Conservation (phyloP, 2,113 vertebrate species). For the Anoura caudifer region DNA sequence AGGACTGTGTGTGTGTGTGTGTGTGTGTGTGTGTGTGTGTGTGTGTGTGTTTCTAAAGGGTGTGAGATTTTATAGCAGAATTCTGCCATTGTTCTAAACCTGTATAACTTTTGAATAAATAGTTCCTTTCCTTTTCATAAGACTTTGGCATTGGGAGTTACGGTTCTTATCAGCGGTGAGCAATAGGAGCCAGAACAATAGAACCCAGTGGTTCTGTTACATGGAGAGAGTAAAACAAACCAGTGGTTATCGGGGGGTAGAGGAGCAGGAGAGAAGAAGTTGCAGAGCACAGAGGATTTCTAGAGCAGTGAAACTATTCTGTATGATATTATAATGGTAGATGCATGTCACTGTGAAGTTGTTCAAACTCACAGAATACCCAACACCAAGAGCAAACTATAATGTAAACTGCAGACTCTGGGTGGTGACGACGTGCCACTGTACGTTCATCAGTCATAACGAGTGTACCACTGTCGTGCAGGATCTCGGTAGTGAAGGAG, state of each 20-base stretch:
- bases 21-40: too few species aligned
- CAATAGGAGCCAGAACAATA: too few species aligned
- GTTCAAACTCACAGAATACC: background rate
- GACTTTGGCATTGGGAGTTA: too few species aligned
- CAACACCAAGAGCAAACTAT: background rate
- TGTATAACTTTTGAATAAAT: too few species aligned
- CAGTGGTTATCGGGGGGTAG: background rate
- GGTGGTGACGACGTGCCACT: background rate
- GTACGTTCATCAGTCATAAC: background rate
- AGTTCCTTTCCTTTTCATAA: too few species aligned
- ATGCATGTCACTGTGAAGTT: background rate
- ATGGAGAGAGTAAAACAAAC: background rate
- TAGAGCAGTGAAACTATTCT: background rate
- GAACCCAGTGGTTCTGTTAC: too few species aligned
- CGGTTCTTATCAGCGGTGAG: too few species aligned
- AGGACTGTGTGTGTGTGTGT: too few species aligned
- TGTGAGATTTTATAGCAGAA: too few species aligned
- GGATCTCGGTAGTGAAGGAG: background rate
- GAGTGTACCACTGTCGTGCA: background rate
- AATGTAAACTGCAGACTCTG: background rate
- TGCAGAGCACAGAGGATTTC: background rate
- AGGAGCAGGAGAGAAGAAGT: background rate
- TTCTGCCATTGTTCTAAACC: too few species aligned
- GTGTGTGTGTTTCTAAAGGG: too few species aligned
- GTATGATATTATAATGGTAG: background rate